These are phyloP conservation scores for Scaptodrosophila lebanonensis DNA, from an alignment of 1,140 invertebrate species.

Conservation along the genomic window DNA sequence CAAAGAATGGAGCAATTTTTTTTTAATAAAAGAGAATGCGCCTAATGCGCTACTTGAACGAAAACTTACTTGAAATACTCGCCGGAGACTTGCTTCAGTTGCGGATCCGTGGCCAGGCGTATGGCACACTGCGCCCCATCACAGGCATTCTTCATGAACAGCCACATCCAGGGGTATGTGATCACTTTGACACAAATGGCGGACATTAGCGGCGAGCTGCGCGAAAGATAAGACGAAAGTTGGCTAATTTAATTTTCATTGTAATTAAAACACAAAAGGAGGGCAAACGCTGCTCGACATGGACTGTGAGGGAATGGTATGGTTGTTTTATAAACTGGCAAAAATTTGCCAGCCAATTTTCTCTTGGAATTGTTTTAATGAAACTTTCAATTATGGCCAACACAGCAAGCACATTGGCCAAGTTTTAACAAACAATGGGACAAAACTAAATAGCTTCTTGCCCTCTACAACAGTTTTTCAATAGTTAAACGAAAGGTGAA, in stretches of 20 bases:
- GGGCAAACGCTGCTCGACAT: neutral
- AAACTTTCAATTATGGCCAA: conserved; percentile 52
- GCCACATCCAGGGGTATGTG: conserved; percentile 82
- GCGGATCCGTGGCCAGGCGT: conserved; percentile 81
- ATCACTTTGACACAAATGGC: conserved; percentile 78
- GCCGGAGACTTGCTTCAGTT: conserved; percentile 80
- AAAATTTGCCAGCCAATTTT: conserved; percentile 16
- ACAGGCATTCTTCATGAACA: conserved; percentile 82
- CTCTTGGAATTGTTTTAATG: conserved; percentile 52
- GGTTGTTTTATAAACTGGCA: neutral
- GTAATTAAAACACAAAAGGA: conserved; percentile 24
- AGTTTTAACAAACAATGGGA: conserved; percentile 9
- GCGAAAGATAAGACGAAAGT: conserved; percentile 34
- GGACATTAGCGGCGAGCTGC: conserved; percentile 78
- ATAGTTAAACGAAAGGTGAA: too few species aligned
- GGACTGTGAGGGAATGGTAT: neutral
- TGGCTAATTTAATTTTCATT: conserved; percentile 49
- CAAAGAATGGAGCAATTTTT: conserved; percentile 23
- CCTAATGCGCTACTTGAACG: conserved; percentile 43
- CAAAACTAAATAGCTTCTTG: too few species aligned
- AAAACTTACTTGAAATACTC: conserved; percentile 82
- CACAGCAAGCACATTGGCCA: neutral
- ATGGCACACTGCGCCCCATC: conserved; percentile 84
- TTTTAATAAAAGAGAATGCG: conserved; percentile 19
- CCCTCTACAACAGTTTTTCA: too few species aligned